These are phyloP conservation scores for Alsophila aescularia DNA, from an alignment of 2,888 invertebrate genomes.

Conservation along the genomic window DNA sequence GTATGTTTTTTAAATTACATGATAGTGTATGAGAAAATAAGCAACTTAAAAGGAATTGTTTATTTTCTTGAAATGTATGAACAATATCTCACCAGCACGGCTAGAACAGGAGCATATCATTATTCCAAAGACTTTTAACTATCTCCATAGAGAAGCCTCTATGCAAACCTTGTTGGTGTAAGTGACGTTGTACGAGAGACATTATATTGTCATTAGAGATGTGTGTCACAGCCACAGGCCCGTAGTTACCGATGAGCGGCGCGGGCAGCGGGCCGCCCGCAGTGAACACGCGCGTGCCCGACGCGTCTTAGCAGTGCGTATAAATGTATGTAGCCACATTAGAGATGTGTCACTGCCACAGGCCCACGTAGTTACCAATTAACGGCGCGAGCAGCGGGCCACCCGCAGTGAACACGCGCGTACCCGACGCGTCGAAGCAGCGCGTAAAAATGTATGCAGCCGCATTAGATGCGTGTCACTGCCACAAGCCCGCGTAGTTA, in stretches of 20 bases:
- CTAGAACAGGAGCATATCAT: too few species aligned
- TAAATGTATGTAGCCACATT: slow-evolving; percentile 88
- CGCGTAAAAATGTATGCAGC: slow-evolving; percentile 96
- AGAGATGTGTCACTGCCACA: slow-evolving; percentile 91
- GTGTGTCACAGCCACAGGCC: slow-evolving; percentile 94
- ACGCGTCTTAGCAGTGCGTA: slow-evolving; percentile 97
- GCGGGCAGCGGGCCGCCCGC: slow-evolving; percentile 98
- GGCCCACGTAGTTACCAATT: slow-evolving; percentile 96
- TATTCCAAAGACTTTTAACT: too few species aligned
- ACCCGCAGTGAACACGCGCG: slow-evolving; percentile 96
- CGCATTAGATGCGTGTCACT: slow-evolving; percentile 81
- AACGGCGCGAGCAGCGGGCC: slow-evolving; percentile 96
- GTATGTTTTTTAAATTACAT: too few species aligned
- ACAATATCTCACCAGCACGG: too few species aligned
- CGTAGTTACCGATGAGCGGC: slow-evolving; percentile 95
- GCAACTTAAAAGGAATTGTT: too few species aligned
- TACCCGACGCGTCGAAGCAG: slow-evolving; percentile 96
- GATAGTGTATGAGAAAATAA: too few species aligned
- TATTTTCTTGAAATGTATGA: too few species aligned
- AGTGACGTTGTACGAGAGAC: too few species aligned
- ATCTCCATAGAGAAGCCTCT: too few species aligned
- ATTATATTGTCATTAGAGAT: not conserved
- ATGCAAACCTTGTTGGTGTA: too few species aligned
- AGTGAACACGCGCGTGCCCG: slow-evolving; percentile 95
- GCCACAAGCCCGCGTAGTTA: slow-evolving; percentile 98